A percentile compares a stretch with the other conserved stretches of the same genome.
These are phyloP conservation scores for Chaetops frenatus DNA, from an alignment of 2,113 vertebrate genomes.

Conservation along the genomic window DNA sequence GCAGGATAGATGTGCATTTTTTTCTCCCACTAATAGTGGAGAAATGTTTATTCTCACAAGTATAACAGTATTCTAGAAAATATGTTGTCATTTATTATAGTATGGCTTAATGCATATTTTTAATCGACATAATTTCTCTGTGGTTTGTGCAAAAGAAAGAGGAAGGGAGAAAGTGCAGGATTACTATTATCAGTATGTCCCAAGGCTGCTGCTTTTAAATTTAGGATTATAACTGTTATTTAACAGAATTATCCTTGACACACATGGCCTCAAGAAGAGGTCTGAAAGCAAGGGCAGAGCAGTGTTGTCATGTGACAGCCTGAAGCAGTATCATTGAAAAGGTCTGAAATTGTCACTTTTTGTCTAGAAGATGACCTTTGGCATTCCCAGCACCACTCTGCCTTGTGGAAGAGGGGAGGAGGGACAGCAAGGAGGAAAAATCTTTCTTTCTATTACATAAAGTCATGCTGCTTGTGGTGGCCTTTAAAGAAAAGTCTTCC, in stretches of 20 bases:
- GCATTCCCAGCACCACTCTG: not conserved
- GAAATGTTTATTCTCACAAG: not conserved
- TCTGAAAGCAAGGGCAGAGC: not conserved
- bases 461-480: not conserved
- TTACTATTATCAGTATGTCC: not conserved
- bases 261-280: not conserved
- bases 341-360: slow-evolving; percentile 23
- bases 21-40: not conserved
- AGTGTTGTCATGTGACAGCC: not conserved
- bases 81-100: not conserved
- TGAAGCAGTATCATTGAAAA: slow-evolving; percentile 4
- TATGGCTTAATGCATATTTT: not conserved
- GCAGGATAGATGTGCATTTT: not conserved
- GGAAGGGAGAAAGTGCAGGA: not conserved
- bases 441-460: not conserved
- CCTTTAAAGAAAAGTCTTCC: not conserved
- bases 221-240: slow-evolving; percentile 28
- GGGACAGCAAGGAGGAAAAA: not conserved
- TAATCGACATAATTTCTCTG: not conserved
- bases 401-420: not conserved
- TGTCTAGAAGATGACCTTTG: not conserved
- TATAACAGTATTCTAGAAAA: not conserved
- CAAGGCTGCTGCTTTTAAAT: slow-evolving; percentile 33
- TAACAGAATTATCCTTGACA: slow-evolving; percentile 46
- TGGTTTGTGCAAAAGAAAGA: not conserved